Percentiles rank a stretch among this genome's conserved stretches.
These are phyloP conservation scores for Drosophila trapezifrons DNA, from an alignment of 1,140 invertebrate genomes.

Conservation along the genomic window DNA sequence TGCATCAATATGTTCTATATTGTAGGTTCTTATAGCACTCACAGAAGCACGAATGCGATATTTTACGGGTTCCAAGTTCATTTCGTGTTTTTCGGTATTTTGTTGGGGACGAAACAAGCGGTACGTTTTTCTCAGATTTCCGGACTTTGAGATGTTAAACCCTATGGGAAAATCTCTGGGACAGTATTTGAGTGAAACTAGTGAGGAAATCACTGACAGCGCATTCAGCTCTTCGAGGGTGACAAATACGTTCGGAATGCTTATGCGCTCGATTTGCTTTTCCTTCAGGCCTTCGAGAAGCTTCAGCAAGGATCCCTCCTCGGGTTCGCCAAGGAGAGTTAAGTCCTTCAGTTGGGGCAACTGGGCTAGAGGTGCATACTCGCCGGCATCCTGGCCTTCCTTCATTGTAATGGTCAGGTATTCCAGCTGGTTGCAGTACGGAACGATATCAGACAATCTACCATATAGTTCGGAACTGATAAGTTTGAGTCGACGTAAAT, in stretches of 20 bases:
- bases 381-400: background rate
- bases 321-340: conserved; percentile 4
- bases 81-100: too few relatives aligned
- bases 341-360: conserved; percentile 1
- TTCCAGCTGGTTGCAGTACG: conserved; percentile 11
- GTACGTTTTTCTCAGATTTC: background rate
- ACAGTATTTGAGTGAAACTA: conserved; percentile 10
- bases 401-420: conserved; percentile 9
- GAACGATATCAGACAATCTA: conserved; percentile 6
- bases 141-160: too few relatives aligned
- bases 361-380: conserved; percentile 3
- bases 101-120: background rate
- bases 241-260: background rate
- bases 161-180: background rate
- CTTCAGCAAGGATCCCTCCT: conserved; percentile 4
- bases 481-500: conserved; percentile 4
- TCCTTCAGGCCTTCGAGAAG: background rate
- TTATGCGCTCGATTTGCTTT: background rate
- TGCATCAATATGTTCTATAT: background rate
- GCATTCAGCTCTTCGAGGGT: background rate
- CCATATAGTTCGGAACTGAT: background rate
- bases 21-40: too few relatives aligned
- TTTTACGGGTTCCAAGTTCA: background rate
- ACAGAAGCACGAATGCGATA: background rate
- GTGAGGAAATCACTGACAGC: background rate